A percentile compares a stretch with the other conserved stretches of the same genome.
phyloP scores from a whole-genome alignment of 2,888 invertebrate genomes.

The Thera britannica region DNA sequence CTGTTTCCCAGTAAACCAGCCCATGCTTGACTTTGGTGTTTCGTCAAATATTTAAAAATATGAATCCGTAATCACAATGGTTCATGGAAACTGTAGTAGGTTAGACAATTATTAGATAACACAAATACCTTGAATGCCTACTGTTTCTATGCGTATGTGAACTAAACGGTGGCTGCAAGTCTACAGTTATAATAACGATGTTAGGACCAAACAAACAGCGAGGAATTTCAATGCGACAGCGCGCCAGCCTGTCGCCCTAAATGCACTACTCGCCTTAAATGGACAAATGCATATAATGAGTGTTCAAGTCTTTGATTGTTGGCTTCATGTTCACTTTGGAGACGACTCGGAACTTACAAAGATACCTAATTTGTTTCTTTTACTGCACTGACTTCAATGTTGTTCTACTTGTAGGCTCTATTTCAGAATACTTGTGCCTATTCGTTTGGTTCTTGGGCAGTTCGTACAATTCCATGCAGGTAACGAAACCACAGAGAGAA shows the following conservation, averaged over 20 bases:
- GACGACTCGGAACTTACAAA: not conserved
- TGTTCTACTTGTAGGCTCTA: not conserved
- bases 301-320: conserved; percentile 26
- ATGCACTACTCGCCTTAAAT: conserved; percentile 32
- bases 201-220: conserved; percentile 56
- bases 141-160: conserved; percentile 23
- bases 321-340: conserved; percentile 9
- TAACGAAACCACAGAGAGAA: no score
- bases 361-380: conserved; percentile 4
- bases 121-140: conserved; percentile 18
- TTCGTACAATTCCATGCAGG: not conserved
- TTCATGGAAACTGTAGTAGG: conserved; percentile 8
- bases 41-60: not conserved
- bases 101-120: conserved; percentile 9
- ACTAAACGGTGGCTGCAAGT: conserved; percentile 38
- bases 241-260: conserved; percentile 41
- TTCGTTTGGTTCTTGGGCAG: no score
- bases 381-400: not conserved
- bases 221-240: conserved; percentile 55
- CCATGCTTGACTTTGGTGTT: not conserved
- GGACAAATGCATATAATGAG: conserved; percentile 37
- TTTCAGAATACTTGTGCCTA: no score
- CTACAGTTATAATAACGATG: conserved; percentile 64
- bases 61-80: not conserved
- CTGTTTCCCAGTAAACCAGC: not conserved